Conservation (phyloP, 2,888 invertebrate genomes). For the Cantharis flavilabris region DNA sequence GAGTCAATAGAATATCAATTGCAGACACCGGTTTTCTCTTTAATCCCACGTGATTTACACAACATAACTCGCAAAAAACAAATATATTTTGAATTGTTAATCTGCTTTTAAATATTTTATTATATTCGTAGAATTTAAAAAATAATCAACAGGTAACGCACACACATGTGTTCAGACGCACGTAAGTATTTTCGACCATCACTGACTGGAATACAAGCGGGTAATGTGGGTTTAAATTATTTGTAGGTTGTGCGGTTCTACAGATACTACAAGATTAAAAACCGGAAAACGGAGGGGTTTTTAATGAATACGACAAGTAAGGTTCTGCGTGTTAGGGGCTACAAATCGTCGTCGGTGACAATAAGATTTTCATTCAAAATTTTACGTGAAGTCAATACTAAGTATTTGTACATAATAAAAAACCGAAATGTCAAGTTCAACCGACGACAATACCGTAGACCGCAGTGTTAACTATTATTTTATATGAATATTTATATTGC, state of each 20-base stretch:
- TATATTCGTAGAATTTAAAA: not conserved
- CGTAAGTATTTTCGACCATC: not conserved
- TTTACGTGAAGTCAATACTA: not conserved
- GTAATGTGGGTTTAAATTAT: not conserved
- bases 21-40: not conserved
- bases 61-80: not conserved
- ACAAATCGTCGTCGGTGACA: not conserved
- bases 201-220: not conserved
- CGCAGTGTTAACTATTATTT: not conserved
- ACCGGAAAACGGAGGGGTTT: not conserved
- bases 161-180: not conserved
- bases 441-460: not conserved
- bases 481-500: not conserved
- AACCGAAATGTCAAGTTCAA: not conserved
- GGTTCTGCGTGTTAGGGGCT: not conserved
- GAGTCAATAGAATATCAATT: not conserved
- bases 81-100: not conserved
- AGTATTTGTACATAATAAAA: not conserved
- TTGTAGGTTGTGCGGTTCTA: not conserved
- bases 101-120: not conserved
- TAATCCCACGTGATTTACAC: not conserved
- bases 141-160: not conserved
- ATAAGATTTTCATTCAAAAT: not conserved
- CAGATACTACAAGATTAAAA: not conserved
- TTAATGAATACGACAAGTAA: not conserved